phyloP scores from a whole-genome alignment of 2,888 invertebrate species.

The Lepeophtheirus nordmannii region DNA sequence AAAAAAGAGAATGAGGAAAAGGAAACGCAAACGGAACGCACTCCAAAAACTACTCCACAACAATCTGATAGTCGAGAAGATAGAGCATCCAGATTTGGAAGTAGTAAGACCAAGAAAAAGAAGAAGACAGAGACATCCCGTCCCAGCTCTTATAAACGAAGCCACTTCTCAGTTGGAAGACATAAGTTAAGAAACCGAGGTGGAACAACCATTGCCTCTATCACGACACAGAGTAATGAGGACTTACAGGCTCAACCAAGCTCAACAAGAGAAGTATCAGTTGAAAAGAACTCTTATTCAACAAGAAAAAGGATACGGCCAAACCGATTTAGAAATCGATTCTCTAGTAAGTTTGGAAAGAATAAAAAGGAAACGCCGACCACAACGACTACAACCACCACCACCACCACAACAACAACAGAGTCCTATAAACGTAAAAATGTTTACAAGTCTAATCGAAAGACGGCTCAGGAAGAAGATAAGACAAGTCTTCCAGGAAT shows the following conservation, averaged over 20 bases:
- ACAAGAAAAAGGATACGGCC: background rate
- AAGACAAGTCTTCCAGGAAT: background rate
- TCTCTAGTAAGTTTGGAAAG: background rate
- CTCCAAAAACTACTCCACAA: background rate
- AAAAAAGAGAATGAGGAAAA: constrained; percentile 15
- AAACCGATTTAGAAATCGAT: background rate
- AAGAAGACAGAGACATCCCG: constrained; percentile 3
- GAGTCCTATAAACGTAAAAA: background rate
- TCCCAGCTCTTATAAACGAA: background rate
- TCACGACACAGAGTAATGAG: background rate
- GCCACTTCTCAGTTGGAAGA: background rate
- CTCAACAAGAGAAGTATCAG: constrained; percentile 1
- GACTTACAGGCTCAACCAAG: background rate
- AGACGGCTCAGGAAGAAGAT: background rate
- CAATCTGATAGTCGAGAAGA: constrained; percentile 34
- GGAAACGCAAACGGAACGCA: constrained; percentile 28
- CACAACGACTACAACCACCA: background rate
- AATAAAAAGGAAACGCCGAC: background rate
- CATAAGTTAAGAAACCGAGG: background rate
- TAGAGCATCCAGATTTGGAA: background rate
- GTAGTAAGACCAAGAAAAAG: background rate
- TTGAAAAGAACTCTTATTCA: background rate
- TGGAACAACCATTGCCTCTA: background rate
- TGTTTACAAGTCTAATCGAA: background rate
- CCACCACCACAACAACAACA: background rate